These are phyloP conservation scores for Allolobophora icterica DNA, from an alignment of 2,888 invertebrate species.

Conservation along the genomic window DNA sequence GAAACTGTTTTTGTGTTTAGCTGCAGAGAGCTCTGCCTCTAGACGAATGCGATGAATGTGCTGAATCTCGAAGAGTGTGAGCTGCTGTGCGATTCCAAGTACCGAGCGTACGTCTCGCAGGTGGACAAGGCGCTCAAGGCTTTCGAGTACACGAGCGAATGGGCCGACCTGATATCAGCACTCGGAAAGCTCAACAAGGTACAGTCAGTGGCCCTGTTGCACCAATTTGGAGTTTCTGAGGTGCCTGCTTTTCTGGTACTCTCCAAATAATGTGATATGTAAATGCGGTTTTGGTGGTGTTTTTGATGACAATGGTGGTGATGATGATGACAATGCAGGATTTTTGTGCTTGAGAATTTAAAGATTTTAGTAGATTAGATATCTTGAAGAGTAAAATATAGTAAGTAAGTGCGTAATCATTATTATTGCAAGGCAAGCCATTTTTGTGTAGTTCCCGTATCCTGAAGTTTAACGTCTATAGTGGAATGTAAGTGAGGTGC, in stretches of 20 bases:
- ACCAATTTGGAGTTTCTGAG: neutral
- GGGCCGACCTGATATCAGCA: slow-evolving; percentile 90
- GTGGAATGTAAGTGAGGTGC: too few relatives aligned
- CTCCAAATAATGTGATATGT: neutral
- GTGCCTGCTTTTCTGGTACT: neutral
- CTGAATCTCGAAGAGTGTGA: slow-evolving; percentile 64
- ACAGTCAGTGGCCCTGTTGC: slow-evolving; percentile 43
- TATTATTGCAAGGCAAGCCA: too few relatives aligned
- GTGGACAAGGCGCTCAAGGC: slow-evolving; percentile 85
- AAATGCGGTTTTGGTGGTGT: neutral
- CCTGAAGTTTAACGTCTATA: too few relatives aligned
- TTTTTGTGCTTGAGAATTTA: too few relatives aligned
- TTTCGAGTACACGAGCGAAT: slow-evolving; percentile 92
- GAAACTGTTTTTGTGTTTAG: neutral
- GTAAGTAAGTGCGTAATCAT: too few relatives aligned
- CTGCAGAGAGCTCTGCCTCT: neutral
- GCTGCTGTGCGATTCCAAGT: slow-evolving; percentile 81
- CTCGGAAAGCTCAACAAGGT: slow-evolving; percentile 88
- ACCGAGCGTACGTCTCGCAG: slow-evolving; percentile 71
- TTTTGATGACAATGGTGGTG: too few relatives aligned
- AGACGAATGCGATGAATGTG: neutral
- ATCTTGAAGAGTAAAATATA: too few relatives aligned
- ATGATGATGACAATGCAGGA: too few relatives aligned
- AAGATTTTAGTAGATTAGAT: too few relatives aligned
- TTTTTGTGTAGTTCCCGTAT: too few relatives aligned